phyloP scores from a whole-genome alignment of 2,888 invertebrate genomes.

The Hyppa rectilinea region DNA sequence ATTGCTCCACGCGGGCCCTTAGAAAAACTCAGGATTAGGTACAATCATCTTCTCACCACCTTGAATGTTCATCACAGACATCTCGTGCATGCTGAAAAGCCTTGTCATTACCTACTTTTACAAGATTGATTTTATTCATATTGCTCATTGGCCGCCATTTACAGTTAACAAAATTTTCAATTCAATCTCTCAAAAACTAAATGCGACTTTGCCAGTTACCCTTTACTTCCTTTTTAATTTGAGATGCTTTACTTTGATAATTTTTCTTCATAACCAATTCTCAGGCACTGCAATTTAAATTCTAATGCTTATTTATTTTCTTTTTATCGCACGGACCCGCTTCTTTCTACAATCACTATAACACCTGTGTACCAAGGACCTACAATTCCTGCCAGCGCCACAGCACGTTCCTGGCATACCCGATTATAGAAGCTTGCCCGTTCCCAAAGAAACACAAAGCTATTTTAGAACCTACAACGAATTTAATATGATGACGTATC shows the following conservation, averaged over 20 bases:
- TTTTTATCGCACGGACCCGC: conserved; percentile 46
- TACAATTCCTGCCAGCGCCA: conserved; percentile 26
- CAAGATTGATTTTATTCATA: background rate
- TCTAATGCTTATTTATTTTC: conserved; percentile 42
- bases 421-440: conserved; percentile 19
- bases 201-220: background rate
- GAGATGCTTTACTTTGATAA: background rate
- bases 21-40: background rate
- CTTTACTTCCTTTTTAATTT: background rate
- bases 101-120: background rate
- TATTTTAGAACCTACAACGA: conserved; percentile 27
- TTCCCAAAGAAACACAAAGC: conserved; percentile 18
- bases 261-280: background rate
- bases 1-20: no score
- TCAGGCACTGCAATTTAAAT: no score
- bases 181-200: background rate
- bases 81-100: background rate
- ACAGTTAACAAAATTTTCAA: background rate
- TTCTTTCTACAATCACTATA: conserved; percentile 50
- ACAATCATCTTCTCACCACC: background rate
- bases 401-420: conserved; percentile 24
- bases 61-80: background rate
- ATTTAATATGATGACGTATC: conserved; percentile 4
- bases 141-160: background rate
- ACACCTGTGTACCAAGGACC: conserved; percentile 42